Evolutionary conservation across 2,888 invertebrate genomes (phyloP), one percentile per base, ranked within the genome.

Genomic region (Liodrosophila aerea): DNA sequence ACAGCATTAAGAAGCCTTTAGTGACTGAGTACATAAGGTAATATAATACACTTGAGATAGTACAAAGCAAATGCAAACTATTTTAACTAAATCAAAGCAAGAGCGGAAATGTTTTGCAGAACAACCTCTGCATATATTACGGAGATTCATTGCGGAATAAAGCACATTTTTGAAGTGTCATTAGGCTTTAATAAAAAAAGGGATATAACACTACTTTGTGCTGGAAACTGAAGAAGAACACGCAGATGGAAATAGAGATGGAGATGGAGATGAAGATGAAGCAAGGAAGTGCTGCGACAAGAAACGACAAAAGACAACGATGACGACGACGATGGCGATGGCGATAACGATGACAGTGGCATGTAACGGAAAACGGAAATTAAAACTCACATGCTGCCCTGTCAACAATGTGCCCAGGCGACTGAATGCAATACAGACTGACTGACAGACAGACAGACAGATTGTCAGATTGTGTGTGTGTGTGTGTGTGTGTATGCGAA

Each of bases 361-460:
- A 74, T 81, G 67, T 77, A 67, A 67, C 64, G 70, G 70, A 70
- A 66, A 81, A 56, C 82, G 78, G 78, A 78, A 82, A 78, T 78
- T 78, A 75, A 78, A 78, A 78, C 73, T 50, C 61, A 72, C 69
- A 69, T 58, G 50, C 63, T 43, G 53, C 40, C 46, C 43, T 50
- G 56, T 56, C 58, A 56, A 56, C 68, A 69, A 63, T 52, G 64
- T 53, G 56, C 53, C 60, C 54, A 53, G 30, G 13, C 50, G 44
- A 39, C 18, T 61, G 7, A n/a, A 39, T 9, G 22, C 22, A 22
- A 43, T 16, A 9, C 2, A 15, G 7, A 12, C 40, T 12, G 18
- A 40, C 18, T 11, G 0, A 27, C 8, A 27, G 7, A 16, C 15
- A 1, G 11, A 30, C 7, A 41, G 22, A 29, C 33, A n/a, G n/a